phyloP scores from a whole-genome alignment of 2,797 vertebrate genomes.

The Cyprinodon diabolis region DNA sequence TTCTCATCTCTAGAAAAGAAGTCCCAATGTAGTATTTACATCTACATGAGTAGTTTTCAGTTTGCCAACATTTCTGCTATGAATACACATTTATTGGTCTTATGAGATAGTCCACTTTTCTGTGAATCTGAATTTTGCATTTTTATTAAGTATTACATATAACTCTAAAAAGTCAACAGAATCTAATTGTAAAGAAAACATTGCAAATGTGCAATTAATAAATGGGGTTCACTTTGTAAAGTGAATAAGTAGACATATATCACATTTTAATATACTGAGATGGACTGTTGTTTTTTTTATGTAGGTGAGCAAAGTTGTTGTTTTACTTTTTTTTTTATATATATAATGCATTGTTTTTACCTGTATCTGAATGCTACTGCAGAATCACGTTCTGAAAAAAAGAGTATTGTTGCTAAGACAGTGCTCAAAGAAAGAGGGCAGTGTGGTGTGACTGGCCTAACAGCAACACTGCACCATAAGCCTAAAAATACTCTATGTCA shows the following conservation, averaged over 20 bases:
- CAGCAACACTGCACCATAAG: conserved; percentile 68
- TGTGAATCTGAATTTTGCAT: background rate
- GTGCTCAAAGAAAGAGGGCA: conserved; percentile 62
- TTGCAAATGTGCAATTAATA: background rate
- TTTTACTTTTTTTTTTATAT: background rate
- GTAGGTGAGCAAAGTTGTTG: background rate
- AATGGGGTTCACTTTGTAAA: background rate
- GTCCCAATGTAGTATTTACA: background rate
- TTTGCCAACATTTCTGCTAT: background rate
- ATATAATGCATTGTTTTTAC: conserved; percentile 11
- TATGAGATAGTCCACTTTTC: background rate
- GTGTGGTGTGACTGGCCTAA: conserved; percentile 74
- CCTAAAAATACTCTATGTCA: conserved; percentile 84
- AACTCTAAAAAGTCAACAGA: background rate
- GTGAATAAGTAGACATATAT: background rate
- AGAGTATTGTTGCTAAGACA: conserved; percentile 56
- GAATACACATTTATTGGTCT: background rate
- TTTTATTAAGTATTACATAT: background rate
- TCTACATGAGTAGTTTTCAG: background rate
- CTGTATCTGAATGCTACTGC: conserved; percentile 12
- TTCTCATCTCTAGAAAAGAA: background rate
- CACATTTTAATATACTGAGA: background rate
- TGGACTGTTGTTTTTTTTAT: background rate
- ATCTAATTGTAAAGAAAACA: background rate
- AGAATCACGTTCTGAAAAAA: conserved; percentile 48